These are phyloP conservation scores for Tenthredo amoena DNA, from an alignment of 2,888 invertebrate genomes.

Conservation along the genomic window DNA sequence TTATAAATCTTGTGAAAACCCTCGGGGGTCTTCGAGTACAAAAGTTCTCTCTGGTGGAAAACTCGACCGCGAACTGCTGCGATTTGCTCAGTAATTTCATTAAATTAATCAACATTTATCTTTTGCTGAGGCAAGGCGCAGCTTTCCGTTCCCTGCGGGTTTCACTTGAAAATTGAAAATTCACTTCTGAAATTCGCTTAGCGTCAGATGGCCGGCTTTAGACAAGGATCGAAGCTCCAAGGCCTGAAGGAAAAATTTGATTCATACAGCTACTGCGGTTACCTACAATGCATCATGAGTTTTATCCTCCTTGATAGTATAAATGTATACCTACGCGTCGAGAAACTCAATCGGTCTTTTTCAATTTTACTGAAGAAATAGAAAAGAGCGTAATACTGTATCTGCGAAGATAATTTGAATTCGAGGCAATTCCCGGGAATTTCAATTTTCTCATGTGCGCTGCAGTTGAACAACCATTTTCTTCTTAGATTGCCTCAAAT, in stretches of 20 bases:
- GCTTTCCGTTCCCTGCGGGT: conserved; percentile 39
- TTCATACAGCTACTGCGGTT: neutral
- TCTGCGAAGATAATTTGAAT: neutral
- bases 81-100: conserved; percentile 50
- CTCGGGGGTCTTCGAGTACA: conserved; percentile 40
- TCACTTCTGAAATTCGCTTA: conserved; percentile 46
- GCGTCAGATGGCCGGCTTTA: conserved; percentile 38
- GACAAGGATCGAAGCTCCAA: conserved; percentile 6
- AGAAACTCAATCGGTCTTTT: neutral
- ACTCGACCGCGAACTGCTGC: conserved; percentile 45
- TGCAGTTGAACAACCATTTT: neutral
- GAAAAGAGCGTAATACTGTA: neutral
- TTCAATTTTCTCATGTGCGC: neutral
- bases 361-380: neutral
- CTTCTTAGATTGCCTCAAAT: neutral
- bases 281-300: neutral
- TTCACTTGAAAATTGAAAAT: conserved; percentile 31
- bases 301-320: neutral
- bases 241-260: neutral
- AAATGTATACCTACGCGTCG: neutral
- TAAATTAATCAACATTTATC: conserved; percentile 51
- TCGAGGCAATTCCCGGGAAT: neutral
- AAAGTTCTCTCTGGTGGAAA: conserved; percentile 47
- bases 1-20: conserved; percentile 45
- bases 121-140: conserved; percentile 38